phyloP scores from a whole-genome alignment of 2,888 invertebrate genomes.

The Alcis repandata region DNA sequence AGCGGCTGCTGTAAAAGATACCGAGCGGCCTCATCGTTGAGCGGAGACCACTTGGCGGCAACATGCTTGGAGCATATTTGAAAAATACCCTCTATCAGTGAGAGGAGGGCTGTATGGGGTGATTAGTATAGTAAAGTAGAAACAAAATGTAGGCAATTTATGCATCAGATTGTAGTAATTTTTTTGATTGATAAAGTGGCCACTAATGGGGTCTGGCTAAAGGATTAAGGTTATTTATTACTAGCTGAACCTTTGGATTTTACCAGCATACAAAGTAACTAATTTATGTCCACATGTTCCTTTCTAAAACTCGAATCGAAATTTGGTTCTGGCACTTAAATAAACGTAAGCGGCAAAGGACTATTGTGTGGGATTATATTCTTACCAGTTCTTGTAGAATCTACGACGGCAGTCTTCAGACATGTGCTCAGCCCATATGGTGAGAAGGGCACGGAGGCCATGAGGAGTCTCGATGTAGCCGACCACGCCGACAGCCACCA shows the following conservation, averaged over 20 bases:
- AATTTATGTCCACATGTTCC: too few relatives aligned
- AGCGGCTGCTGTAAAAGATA: conserved; percentile 79
- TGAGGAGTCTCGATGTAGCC: conserved; percentile 99
- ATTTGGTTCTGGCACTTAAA: too few relatives aligned
- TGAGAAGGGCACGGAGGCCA: conserved; percentile 97
- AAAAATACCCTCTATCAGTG: conserved; percentile 88
- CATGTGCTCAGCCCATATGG: conserved; percentile 99
- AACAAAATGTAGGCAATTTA: not conserved
- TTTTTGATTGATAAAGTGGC: too few relatives aligned
- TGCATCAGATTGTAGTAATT: too few relatives aligned
- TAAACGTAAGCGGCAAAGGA: too few relatives aligned
- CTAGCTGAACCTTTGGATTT: too few relatives aligned
- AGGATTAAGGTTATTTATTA: too few relatives aligned
- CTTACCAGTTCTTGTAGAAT: conserved; percentile 99
- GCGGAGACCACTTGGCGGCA: conserved; percentile 88
- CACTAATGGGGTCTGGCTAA: not conserved
- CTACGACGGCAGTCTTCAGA: conserved; percentile 99
- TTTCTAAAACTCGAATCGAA: too few relatives aligned
- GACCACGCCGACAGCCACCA: conserved; percentile 98
- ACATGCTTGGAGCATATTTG: conserved; percentile 66
- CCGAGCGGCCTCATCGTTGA: conserved; percentile 90
- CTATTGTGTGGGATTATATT: not conserved
- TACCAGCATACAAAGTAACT: too few relatives aligned
- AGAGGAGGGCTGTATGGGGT: conserved; percentile 88
- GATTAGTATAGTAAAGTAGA: conserved; percentile 64